Evolutionary conservation across 2,797 vertebrate genomes (phyloP).

Genomic region (Phoeniculus purpureus): DNA sequence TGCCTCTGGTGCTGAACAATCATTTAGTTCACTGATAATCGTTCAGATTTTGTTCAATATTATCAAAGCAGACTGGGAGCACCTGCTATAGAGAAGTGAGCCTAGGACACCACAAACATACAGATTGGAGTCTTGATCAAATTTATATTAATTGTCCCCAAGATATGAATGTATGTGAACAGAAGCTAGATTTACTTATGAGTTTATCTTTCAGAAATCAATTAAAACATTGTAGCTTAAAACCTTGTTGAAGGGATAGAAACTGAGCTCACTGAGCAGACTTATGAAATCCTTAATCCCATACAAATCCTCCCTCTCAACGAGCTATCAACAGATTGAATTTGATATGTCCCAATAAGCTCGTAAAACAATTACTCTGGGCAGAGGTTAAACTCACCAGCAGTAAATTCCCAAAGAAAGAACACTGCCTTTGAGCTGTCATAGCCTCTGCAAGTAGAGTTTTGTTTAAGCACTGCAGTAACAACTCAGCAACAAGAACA

Average conservation of each 20-base stretch:
- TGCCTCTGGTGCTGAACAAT: background rate
- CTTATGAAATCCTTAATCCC: background rate
- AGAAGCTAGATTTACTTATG: background rate
- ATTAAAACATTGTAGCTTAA: background rate
- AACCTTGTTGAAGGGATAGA: background rate
- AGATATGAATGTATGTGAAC: background rate
- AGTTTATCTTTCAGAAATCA: background rate
- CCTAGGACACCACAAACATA: background rate
- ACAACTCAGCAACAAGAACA: background rate
- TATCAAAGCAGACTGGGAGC: background rate
- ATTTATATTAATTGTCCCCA: background rate
- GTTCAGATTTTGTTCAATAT: background rate
- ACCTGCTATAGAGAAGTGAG: background rate
- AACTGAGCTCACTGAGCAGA: background rate
- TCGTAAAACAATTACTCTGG: background rate
- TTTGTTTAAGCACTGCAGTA: background rate
- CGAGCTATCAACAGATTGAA: background rate
- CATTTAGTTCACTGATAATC: background rate
- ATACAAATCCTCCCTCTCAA: background rate
- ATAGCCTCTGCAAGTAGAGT: background rate
- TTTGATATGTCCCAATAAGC: background rate
- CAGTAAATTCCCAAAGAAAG: background rate
- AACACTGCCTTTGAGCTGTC: background rate
- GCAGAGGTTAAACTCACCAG: background rate
- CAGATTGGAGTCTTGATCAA: rapidly evolving